A percentile compares a stretch with the other conserved stretches of the same genome.
phyloP scores from a whole-genome alignment of 2,888 invertebrate species.

The Spisula subtruncata region DNA sequence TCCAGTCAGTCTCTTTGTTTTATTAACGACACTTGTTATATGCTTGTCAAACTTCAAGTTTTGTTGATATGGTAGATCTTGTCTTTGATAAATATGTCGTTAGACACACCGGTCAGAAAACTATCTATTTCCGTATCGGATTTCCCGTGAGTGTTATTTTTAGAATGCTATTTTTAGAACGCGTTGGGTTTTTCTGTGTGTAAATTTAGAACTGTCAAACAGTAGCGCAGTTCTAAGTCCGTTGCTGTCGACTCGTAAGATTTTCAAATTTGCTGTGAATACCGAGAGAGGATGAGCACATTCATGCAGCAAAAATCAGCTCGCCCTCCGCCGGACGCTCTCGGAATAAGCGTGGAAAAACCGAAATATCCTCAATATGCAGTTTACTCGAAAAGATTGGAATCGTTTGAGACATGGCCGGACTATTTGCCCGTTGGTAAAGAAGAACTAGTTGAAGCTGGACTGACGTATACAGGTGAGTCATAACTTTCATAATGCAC shows the following conservation, averaged over 20 bases:
- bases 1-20: too few relatives aligned
- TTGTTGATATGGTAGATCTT: too few relatives aligned
- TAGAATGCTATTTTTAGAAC: not conserved
- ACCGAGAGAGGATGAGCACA: not conserved
- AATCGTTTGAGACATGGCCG: slow-evolving; percentile 56
- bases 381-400: slow-evolving; percentile 48
- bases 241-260: not conserved
- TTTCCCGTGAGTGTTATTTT: not conserved
- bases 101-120: not conserved
- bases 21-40: too few relatives aligned
- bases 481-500: not conserved
- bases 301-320: not conserved
- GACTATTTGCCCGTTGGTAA: slow-evolving; percentile 14
- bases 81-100: too few relatives aligned
- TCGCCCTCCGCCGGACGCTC: slow-evolving; percentile 33
- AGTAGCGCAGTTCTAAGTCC: not conserved
- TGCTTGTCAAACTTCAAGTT: too few relatives aligned
- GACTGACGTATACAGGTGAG: slow-evolving; percentile 60
- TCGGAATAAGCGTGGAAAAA: slow-evolving; percentile 47
- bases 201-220: not conserved
- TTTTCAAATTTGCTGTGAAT: not conserved
- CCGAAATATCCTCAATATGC: slow-evolving; percentile 62
- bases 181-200: not conserved
- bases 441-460: slow-evolving; percentile 52
- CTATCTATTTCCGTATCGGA: not conserved